Evolutionary conservation across 1,140 invertebrate genomes (phyloP).

Genomic region (Atta texana): DNA sequence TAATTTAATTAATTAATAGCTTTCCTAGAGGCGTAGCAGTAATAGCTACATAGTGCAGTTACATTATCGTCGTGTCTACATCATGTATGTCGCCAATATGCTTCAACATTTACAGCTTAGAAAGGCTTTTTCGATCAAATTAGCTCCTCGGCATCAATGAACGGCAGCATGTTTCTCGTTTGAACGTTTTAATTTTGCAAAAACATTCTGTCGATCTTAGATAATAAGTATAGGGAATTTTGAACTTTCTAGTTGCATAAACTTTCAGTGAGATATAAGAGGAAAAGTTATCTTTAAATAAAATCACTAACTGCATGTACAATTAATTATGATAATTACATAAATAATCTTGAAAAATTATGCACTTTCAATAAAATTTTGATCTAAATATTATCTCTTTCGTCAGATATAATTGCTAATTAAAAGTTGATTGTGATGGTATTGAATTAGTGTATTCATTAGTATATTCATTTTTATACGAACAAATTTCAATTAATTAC

Average conservation of each 20-base stretch:
- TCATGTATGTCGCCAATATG: background rate
- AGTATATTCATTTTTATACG: slow-evolving; percentile 6
- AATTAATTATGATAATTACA: background rate
- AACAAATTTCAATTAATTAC: slow-evolving; percentile 21
- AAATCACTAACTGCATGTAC: background rate
- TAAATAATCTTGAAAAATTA: slow-evolving; percentile 21
- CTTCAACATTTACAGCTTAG: background rate
- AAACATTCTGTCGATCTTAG: background rate
- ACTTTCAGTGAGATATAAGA: background rate
- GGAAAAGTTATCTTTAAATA: background rate
- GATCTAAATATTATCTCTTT: slow-evolving; percentile 6
- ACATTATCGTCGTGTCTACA: background rate
- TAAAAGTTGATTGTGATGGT: background rate
- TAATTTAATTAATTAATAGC: slow-evolving; percentile 53
- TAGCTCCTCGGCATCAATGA: background rate
- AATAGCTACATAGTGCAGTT: background rate
- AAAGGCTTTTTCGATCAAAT: slow-evolving; percentile 26
- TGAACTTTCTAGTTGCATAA: background rate
- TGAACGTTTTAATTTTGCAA: background rate
- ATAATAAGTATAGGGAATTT: background rate
- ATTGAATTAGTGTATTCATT: slow-evolving; percentile 14
- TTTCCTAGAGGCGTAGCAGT: slow-evolving; percentile 8
- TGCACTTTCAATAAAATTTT: background rate
- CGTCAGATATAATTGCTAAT: background rate
- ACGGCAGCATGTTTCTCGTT: background rate